phyloP scores from a whole-genome alignment of 1,140 invertebrate genomes.

The Dendroctonus ponderosae region DNA sequence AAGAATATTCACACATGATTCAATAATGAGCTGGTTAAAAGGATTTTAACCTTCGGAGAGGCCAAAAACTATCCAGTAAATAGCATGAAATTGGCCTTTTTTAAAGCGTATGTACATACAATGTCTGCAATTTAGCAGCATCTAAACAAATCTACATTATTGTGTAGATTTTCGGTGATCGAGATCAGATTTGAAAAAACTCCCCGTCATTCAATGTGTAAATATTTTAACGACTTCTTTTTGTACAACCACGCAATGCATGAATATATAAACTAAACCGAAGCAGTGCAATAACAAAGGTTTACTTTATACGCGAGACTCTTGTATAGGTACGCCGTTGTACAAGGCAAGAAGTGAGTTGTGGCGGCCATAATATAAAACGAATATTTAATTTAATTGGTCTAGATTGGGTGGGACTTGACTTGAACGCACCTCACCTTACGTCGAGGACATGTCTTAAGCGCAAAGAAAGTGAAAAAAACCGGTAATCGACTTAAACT shows the following conservation, averaged over 20 bases:
- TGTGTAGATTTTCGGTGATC: neutral
- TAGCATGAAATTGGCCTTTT: too few species aligned
- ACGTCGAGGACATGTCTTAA: constrained; percentile 17
- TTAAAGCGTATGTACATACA: too few species aligned
- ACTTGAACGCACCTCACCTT: constrained; percentile 16
- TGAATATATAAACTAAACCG: constrained; percentile 14
- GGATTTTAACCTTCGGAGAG: too few species aligned
- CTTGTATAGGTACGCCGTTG: neutral
- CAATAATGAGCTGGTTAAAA: too few species aligned
- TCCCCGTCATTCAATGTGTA: constrained; percentile 7
- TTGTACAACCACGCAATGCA: constrained; percentile 2
- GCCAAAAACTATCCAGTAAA: too few species aligned
- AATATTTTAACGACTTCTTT: constrained; percentile 18
- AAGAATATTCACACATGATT: too few species aligned
- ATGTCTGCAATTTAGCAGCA: too few species aligned
- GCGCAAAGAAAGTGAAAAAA: constrained; percentile 12
- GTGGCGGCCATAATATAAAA: constrained; percentile 21
- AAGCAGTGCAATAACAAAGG: constrained; percentile 13
- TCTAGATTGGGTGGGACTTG: constrained; percentile 25
- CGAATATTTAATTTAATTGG: constrained; percentile 28
- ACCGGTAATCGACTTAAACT: constrained; percentile 6
- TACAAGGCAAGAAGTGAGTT: constrained; percentile 7
- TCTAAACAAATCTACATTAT: too few species aligned
- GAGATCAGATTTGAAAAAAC: constrained; percentile 13
- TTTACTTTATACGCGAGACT: constrained; percentile 8